Evolutionary conservation across 2,113 vertebrate genomes (phyloP).

Genomic region (Solea solea): DNA sequence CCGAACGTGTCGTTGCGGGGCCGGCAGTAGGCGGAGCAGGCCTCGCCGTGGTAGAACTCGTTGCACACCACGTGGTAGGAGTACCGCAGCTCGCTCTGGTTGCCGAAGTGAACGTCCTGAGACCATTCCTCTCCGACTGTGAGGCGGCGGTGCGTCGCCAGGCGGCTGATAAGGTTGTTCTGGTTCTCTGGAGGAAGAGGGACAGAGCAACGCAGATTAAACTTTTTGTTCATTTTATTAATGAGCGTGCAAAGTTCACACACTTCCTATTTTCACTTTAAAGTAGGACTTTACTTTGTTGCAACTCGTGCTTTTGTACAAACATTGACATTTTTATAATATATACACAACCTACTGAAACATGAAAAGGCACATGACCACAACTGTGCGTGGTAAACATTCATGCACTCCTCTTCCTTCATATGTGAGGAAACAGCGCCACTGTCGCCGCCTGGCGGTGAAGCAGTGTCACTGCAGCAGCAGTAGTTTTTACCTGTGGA

Average conservation of each 20-base stretch:
- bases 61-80: conserved; percentile 88
- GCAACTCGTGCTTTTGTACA: not conserved
- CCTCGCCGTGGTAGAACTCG: conserved; percentile 83
- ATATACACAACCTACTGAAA: too few relatives aligned
- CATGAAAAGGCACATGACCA: too few relatives aligned
- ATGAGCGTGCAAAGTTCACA: not conserved
- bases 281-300: too few relatives aligned
- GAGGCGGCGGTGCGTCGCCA: conserved; percentile 81
- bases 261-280: too few relatives aligned
- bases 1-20: conserved; percentile 84
- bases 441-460: conserved; percentile 51
- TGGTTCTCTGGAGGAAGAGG: conserved; percentile 75
- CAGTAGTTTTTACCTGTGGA: conserved; percentile 81
- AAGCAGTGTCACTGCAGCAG: not conserved
- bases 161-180: conserved; percentile 85
- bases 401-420: too few relatives aligned
- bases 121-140: conserved; percentile 83
- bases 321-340: too few relatives aligned
- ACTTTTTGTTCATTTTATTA: not conserved
- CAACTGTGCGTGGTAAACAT: too few relatives aligned
- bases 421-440: not conserved
- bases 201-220: not conserved
- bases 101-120: conserved; percentile 79
- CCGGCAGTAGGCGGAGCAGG: conserved; percentile 86
- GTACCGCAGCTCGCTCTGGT: conserved; percentile 85